These are phyloP conservation scores for Hyppa rectilinea DNA, from an alignment of 2,888 invertebrate species.

Conservation along the genomic window DNA sequence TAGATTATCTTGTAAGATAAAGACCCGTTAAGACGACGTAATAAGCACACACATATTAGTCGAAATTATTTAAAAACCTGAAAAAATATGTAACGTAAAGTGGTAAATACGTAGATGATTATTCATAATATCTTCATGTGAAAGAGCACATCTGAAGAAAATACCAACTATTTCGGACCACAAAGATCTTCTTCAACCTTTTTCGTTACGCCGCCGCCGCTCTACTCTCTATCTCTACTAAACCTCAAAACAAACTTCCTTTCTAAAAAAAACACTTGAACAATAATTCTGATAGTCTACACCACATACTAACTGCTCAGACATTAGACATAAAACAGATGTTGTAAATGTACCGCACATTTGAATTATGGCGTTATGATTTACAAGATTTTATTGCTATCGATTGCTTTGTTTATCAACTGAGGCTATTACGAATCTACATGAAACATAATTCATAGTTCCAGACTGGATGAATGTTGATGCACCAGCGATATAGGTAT, in stretches of 20 bases:
- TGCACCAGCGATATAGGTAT: background rate
- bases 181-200: background rate
- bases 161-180: background rate
- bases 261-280: background rate
- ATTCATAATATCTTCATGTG: background rate
- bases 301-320: background rate
- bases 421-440: slow-evolving; percentile 21
- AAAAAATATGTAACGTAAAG: background rate
- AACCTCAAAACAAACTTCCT: background rate
- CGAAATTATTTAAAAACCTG: background rate
- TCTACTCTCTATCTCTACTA: too few relatives aligned
- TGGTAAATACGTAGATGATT: too few relatives aligned
- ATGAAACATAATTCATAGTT: slow-evolving; percentile 6
- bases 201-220: too few relatives aligned
- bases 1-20: slow-evolving; percentile 31
- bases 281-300: background rate
- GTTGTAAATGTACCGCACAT: slow-evolving; percentile 40
- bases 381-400: slow-evolving; percentile 36
- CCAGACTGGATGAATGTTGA: background rate
- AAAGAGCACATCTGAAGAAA: background rate
- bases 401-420: slow-evolving; percentile 50
- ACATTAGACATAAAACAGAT: slow-evolving; percentile 34
- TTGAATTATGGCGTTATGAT: slow-evolving; percentile 40
- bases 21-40: slow-evolving; percentile 4
- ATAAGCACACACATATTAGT: background rate